Conservation (phyloP, 2,113 vertebrate species). For the Indicator indicator region DNA sequence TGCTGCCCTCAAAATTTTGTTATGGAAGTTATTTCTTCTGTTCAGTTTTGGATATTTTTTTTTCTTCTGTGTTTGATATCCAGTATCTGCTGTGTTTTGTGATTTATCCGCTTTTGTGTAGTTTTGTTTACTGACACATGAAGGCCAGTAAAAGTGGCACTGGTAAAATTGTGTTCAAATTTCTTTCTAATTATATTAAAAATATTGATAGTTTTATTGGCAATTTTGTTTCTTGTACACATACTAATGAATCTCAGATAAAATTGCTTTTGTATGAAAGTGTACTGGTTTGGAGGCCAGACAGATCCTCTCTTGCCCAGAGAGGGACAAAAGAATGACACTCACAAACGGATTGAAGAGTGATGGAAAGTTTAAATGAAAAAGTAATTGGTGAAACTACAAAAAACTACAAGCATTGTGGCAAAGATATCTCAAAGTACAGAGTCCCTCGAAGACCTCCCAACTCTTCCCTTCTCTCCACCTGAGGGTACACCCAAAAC, state of each 20-base stretch:
- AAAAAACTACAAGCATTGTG: no score
- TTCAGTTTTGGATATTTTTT: background rate
- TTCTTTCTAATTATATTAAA: background rate
- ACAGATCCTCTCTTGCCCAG: no score
- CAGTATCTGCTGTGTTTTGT: background rate
- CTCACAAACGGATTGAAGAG: no score
- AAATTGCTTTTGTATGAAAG: background rate
- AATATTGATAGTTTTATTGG: background rate
- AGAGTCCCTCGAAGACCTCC: no score
- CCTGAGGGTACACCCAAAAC: no score
- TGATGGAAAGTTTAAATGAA: no score
- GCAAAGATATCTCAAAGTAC: no score
- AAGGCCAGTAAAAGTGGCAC: background rate
- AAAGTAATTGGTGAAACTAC: no score
- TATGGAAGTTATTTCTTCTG: background rate
- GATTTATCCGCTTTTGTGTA: background rate
- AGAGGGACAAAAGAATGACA: no score
- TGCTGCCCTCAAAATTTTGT: background rate
- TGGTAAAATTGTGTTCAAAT: background rate
- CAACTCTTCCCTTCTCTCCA: no score
- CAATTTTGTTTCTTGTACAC: background rate
- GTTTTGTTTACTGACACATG: background rate
- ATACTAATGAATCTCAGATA: background rate
- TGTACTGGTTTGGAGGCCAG: no score
- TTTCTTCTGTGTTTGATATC: background rate